Evolutionary conservation across 2,797 vertebrate species (phyloP), one percentile per base, ranked within the genome.

Genomic region (Octomys mimax): DNA sequence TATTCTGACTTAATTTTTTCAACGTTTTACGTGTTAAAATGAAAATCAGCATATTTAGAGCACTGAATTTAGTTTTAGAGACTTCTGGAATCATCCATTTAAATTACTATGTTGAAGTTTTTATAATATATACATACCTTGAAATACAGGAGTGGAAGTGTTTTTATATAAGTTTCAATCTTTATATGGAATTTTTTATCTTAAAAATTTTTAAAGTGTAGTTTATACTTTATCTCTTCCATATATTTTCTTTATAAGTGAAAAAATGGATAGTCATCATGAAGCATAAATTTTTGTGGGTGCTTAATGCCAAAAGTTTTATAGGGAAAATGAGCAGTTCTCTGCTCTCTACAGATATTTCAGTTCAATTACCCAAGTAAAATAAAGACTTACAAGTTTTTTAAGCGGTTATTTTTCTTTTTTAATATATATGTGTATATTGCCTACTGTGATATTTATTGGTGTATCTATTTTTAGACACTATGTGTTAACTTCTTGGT

Each of bases 1-100:
- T 24, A 68, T 84, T 94, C 52, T 89, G 28, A 78, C 78, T 88
- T 70, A 90, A 36, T 79, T 26, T 86, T 94, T 93, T 84, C n/a
- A 80, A 59, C 39, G 93, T 93, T 96, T 86, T 83, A 91, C 95
- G 21, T 96, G 71, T 75, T 92, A 93, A 90, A 96, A 88, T 75
- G 78, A 93, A 95, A 92, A 49, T 21, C 24, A 93, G n/a, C 54
- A 10, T 89, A 77, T 86, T 93, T 94, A 62, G 61, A 96, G 93
- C 87, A 94, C 16, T 62, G 87, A 52, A 6, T 95, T 93, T 95
- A 39, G 26, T 96, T 96, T 89, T 81, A 94, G 68, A 87, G 39
- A 91, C 86, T 88, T 92, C 42, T 92, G 3, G 54, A 81, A 28
- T 89, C 46, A 71, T 77, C 87, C 80, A 46, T 92, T 87, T 95